Evolutionary conservation across 2,797 vertebrate species (phyloP), one percentile per base, ranked within the genome.

Genomic region (Urocyon cinereoargenteus): DNA sequence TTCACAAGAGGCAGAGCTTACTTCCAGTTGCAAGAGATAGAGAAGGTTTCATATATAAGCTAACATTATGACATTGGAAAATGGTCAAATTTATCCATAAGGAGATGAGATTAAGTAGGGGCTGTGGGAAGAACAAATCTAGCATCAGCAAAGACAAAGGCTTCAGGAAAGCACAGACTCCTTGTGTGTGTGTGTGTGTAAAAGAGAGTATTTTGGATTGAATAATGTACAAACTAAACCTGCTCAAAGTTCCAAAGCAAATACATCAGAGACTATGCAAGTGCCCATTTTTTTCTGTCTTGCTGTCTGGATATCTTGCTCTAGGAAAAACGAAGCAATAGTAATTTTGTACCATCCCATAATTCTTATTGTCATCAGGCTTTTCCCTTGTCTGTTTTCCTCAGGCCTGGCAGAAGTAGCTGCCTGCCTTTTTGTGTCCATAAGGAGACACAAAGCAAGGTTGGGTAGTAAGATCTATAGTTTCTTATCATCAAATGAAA

Each of bases 401-500:
- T 96, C 40, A 45, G 16, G 24, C 16, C 36, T 97, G 18, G 21
- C 55, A 88, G n/a, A 16, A 45, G 28, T 73, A 79, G 5, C 62
- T 73, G 26, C 36, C 45, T 79, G n/a, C n/a, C n/a, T 68, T 86
- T 34, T 61, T 90, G 24, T 68, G 31, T 6, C 24, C 34, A 49
- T 1, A 86, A 66, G 15, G 66, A 89, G 55, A 19, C 51, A 95
- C 62, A 34, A 92, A 92, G 11, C 11, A 53, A 94, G 13, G 7
- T 82, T 92, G 53, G 11, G 28, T 92, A 51, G 5, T 70, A 90
- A 72, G 36, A 70, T 59, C 26, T 78, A 15, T 59, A 94, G 26
- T 83, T 95, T 85, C 40, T 93, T 91, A 96, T 84, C 45, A 91
- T 91, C 10, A 40, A 62, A n/a, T 72, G 34, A 93, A 94, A 78